Evolutionary conservation across 2,113 vertebrate species (phyloP).

Genomic region (Chaetops frenatus): DNA sequence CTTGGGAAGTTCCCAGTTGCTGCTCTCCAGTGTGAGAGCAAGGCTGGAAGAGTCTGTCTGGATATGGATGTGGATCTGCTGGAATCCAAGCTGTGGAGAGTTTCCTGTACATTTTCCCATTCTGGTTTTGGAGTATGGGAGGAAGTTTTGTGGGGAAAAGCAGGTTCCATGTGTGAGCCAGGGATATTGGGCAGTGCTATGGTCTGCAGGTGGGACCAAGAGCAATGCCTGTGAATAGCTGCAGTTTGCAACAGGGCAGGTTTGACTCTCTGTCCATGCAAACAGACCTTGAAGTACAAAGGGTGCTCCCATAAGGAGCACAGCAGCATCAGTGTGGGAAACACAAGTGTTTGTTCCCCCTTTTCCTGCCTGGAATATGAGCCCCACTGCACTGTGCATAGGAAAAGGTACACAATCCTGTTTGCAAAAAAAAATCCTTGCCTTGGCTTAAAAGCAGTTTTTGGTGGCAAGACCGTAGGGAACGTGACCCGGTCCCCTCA

Average conservation of each 20-base stretch:
- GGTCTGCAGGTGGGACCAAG: neutral
- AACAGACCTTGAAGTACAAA: neutral
- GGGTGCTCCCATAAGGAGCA: neutral
- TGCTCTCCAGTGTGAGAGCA: neutral
- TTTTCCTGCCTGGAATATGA: neutral
- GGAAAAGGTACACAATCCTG: neutral
- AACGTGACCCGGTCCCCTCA: neutral
- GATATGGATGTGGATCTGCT: neutral
- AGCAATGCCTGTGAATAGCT: neutral
- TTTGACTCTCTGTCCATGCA: neutral
- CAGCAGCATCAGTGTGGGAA: neutral
- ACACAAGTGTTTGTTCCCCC: neutral
- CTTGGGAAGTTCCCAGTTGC: neutral
- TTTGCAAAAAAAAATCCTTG: neutral
- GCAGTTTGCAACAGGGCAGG: neutral
- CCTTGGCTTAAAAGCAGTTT: neutral
- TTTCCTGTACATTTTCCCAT: neutral
- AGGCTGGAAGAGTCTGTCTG: neutral
- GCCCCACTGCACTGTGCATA: no score
- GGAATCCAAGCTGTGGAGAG: neutral
- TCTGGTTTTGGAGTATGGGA: neutral
- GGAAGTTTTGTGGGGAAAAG: neutral
- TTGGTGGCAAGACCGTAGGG: neutral
- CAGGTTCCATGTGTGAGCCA: neutral
- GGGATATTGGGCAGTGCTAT: neutral